These are phyloP conservation scores for Synanthedon myopaeformis DNA, from an alignment of 2,888 invertebrate genomes.

Conservation along the genomic window DNA sequence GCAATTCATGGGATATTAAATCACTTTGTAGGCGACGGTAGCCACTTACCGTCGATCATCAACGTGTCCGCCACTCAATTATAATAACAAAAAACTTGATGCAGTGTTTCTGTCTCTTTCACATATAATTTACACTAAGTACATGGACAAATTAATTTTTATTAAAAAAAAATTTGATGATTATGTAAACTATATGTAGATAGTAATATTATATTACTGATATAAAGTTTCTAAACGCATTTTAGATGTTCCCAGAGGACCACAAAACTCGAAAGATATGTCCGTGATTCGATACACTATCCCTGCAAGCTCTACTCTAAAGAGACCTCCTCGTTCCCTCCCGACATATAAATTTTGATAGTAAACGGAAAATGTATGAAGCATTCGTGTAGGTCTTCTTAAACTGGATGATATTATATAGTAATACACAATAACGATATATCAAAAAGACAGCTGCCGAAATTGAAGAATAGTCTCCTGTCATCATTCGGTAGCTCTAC, in stretches of 20 bases:
- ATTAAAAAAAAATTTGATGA: too few relatives aligned
- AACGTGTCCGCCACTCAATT: too few relatives aligned
- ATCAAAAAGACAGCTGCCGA: constrained; percentile 36
- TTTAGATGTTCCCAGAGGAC: constrained; percentile 12
- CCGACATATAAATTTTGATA: constrained; percentile 1
- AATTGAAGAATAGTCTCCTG: constrained; percentile 34
- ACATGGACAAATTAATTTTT: too few relatives aligned
- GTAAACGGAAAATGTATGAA: neutral
- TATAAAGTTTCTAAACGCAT: constrained; percentile 8
- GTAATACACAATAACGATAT: constrained; percentile 36
- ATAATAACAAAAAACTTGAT: too few relatives aligned
- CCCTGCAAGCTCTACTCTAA: constrained; percentile 10
- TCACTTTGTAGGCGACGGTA: too few relatives aligned
- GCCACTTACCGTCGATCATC: too few relatives aligned
- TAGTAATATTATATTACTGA: neutral
- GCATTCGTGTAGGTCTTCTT: constrained; percentile 8
- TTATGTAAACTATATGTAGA: too few relatives aligned
- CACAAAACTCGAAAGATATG: constrained; percentile 21
- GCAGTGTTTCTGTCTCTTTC: too few relatives aligned
- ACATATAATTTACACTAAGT: too few relatives aligned
- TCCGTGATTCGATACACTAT: constrained; percentile 12
- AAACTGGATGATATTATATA: constrained; percentile 13
- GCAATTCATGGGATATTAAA: too few relatives aligned
- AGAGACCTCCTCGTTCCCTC: constrained; percentile 4
- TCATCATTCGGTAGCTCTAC: constrained; percentile 16